Base-by-base conservation (phyloP, 1,140 invertebrate genomes). In the Forficula auricularia region DNA sequence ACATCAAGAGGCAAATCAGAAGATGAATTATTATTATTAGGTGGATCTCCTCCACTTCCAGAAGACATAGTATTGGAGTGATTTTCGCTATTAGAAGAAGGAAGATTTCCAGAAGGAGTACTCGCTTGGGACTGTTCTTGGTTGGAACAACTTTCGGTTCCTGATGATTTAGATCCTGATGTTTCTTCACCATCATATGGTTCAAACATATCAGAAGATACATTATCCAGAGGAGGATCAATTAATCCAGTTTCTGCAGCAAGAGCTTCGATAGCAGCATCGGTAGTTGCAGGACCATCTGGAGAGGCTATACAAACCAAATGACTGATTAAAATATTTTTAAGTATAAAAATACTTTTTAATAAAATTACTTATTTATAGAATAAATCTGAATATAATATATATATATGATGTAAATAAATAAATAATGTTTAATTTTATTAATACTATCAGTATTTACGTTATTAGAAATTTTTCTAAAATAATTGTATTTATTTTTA, bases 171-270 rank as follows among this genome's bases (percentile, higher is more conserved):
- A 6, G 22, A 27, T 6, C 10, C 10, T 27, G 22, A 27, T 6
- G 4, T 27, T 6, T 27, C 22, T 27, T 27, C 22, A 6, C 4
- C 22, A 27, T 27, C 22, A 27, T 6, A 27, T 27, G 4, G 22
- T 27, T 27, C 22, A 27, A 27, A 27, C 22, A 27, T 27, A 27
- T 27, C 22, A 27, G 22, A 4, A 27, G 22, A 27, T 6, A 27
- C 22, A 27, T 27, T 27, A 6, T 27, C 22, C 22, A 27, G 10
- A 27, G 22, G 45, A 0, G 71, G 71, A 51, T 74, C 71, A 19
- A 75, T 69, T 1, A 77, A 52, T 12, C 72, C 73, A 19, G 74
- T 72, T 53, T 77, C 74, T 7, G 72, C 73, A 19, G 73, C 73
- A 7, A 76, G 55, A 2, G 73, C 72, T 12, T 75, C 73, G 8